phyloP scores from a whole-genome alignment of 1,140 invertebrate genomes.

The Drosophila oshimai region DNA sequence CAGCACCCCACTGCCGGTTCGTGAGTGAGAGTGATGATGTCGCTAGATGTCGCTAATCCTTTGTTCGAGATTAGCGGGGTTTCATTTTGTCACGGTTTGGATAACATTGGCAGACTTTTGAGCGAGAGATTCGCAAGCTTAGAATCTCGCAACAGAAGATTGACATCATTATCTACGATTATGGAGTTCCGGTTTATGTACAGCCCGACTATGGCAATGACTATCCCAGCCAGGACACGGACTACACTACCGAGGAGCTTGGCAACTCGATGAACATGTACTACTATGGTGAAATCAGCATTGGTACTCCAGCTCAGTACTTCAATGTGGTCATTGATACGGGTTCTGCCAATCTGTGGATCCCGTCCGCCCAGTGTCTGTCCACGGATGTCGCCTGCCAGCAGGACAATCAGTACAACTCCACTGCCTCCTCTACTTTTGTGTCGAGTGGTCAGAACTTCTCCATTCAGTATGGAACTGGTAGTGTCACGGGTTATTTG shows the following conservation, averaged over 20 bases:
- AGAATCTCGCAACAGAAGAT: no score
- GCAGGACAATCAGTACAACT: constrained; percentile 64
- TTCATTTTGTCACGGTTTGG: no score
- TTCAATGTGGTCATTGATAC: constrained; percentile 74
- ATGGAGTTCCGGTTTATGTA: constrained; percentile 6
- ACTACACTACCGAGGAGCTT: constrained; percentile 45
- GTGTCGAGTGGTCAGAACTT: constrained; percentile 52
- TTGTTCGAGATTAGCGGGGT: no score
- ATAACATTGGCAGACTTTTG: no score
- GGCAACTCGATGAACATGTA: constrained; percentile 63
- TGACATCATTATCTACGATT: constrained; percentile 19
- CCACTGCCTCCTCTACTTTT: constrained; percentile 61
- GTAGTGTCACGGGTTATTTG: constrained; percentile 56
- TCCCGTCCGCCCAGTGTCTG: constrained; percentile 59
- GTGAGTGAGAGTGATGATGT: no score
- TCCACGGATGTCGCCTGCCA: constrained; percentile 59
- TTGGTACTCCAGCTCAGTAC: constrained; percentile 95
- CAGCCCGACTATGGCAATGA: constrained; percentile 25
- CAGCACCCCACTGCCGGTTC: no score
- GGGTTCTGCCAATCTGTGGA: constrained; percentile 69
- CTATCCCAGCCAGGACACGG: constrained; percentile 8
- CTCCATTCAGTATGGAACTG: constrained; percentile 68
- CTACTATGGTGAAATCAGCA: constrained; percentile 89
- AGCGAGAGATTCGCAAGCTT: no score
- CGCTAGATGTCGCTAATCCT: no score